Conservation (phyloP, 2,797 vertebrate species). For the Takifugu rubripes region DNA sequence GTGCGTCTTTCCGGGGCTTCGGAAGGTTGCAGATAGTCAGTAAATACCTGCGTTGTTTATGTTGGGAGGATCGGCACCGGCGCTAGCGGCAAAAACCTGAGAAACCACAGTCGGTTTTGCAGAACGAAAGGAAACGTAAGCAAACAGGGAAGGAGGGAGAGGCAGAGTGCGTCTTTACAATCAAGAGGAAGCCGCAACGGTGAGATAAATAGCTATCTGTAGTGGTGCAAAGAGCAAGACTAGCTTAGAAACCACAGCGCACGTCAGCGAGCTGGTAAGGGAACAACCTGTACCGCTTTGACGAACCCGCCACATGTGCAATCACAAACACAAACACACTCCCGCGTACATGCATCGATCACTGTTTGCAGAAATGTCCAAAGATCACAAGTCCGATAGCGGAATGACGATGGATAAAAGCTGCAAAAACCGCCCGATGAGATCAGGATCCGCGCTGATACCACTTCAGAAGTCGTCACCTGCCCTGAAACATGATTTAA, state of each 20-base stretch:
- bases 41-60: not conserved
- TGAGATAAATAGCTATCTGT: constrained; percentile 66
- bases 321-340: too few relatives aligned
- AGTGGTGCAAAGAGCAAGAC: constrained; percentile 37
- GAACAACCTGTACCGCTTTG: too few relatives aligned
- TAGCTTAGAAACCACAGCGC: constrained; percentile 65
- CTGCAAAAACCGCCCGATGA: too few relatives aligned
- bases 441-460: constrained; percentile 37
- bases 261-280: constrained; percentile 46
- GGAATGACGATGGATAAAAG: too few relatives aligned
- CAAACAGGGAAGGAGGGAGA: constrained; percentile 4
- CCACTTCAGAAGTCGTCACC: too few relatives aligned
- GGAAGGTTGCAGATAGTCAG: constrained; percentile 30
- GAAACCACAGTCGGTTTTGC: not conserved
- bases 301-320: too few relatives aligned
- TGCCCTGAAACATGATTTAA: too few relatives aligned
- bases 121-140: constrained; percentile 1
- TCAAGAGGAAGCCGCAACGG: constrained; percentile 59
- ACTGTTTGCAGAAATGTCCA: too few relatives aligned
- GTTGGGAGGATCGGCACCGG: constrained; percentile 5
- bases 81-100: not conserved
- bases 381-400: too few relatives aligned
- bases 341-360: too few relatives aligned
- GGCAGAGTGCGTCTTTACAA: constrained; percentile 36
- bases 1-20: constrained; percentile 30